These are phyloP conservation scores for Aphelenchoides bicaudatus DNA, from an alignment of 2,888 invertebrate species.

Conservation along the genomic window DNA sequence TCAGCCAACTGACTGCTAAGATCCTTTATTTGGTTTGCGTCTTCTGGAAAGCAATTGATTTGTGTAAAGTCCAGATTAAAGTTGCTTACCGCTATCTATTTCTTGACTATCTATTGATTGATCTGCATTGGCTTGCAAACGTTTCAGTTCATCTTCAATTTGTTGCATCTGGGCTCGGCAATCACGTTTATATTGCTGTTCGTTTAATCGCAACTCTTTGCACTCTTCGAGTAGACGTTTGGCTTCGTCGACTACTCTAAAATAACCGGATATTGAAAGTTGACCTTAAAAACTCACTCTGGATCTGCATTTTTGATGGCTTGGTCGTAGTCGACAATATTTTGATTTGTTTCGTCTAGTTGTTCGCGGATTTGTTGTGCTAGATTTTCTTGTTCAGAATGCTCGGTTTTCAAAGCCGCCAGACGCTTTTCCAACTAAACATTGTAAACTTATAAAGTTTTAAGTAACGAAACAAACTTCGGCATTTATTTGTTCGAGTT, in stretches of 20 bases:
- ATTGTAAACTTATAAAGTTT: too few species aligned
- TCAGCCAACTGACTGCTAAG: constrained; percentile 19
- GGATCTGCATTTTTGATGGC: constrained; percentile 8
- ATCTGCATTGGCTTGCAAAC: constrained; percentile 23
- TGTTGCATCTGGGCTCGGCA: constrained; percentile 28
- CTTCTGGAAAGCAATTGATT: neutral
- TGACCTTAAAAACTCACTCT: constrained; percentile 1
- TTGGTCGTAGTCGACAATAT: constrained; percentile 14
- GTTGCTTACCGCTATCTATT: neutral
- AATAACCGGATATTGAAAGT: neutral
- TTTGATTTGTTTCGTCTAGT: neutral
- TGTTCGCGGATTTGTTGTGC: constrained; percentile 8
- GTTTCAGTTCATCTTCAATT: constrained; percentile 30
- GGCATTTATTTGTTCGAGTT: neutral
- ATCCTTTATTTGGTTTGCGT: constrained; percentile 20
- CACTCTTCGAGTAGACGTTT: constrained; percentile 32
- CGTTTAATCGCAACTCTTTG: constrained; percentile 26
- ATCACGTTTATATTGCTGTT: constrained; percentile 33
- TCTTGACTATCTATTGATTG: constrained; percentile 1
- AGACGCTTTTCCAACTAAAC: constrained; percentile 17
- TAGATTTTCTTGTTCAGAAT: constrained; percentile 10
- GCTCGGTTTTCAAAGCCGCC: constrained; percentile 11
- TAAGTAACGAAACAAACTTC: neutral
- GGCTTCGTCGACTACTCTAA: constrained; percentile 28
- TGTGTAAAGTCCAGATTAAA: neutral